Conservation (phyloP, 2,113 vertebrate species). For the Rhodinocichla rosea region DNA sequence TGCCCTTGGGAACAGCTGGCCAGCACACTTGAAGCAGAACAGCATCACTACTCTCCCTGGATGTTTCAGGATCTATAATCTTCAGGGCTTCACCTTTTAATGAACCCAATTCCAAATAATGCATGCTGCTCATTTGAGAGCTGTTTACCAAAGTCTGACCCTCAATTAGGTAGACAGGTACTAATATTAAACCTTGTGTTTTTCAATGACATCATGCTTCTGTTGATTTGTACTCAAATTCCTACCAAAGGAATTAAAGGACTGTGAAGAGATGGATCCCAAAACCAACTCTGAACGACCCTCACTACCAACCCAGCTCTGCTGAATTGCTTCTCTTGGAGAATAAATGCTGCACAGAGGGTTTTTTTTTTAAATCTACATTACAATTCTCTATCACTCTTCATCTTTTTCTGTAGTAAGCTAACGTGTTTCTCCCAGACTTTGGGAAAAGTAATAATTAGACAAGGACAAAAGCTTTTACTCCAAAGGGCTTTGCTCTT, state of each 20-base stretch:
- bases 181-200: background rate
- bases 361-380: background rate
- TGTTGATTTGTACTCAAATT: background rate
- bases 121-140: background rate
- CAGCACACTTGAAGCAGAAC: fast-evolving
- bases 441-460: background rate
- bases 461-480: background rate
- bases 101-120: background rate
- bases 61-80: background rate
- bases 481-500: background rate
- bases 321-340: background rate
- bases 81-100: background rate
- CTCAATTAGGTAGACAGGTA: background rate
- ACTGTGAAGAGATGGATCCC: background rate
- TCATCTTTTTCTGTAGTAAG: background rate
- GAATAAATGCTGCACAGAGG: background rate
- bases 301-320: background rate
- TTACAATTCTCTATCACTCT: background rate
- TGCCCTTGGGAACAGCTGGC: background rate
- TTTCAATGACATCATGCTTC: background rate
- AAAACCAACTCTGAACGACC: background rate
- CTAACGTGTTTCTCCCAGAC: background rate
- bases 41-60: background rate
- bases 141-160: background rate
- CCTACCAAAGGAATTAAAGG: background rate